Evolutionary conservation across 2,888 invertebrate genomes (phyloP).

Genomic region (Sphaeridia pumilis): DNA sequence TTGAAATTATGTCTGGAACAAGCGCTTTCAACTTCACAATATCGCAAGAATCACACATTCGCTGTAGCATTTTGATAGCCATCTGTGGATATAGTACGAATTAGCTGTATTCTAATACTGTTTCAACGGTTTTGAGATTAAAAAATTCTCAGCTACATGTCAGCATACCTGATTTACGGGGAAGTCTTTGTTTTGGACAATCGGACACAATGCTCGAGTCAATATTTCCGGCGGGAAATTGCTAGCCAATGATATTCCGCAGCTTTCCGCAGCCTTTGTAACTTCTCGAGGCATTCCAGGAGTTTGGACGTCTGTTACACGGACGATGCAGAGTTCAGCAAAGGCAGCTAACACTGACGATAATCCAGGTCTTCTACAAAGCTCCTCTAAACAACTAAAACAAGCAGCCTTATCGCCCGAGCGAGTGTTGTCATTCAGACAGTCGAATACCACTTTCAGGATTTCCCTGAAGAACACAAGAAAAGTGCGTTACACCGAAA

Average conservation of each 20-base stretch:
- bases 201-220: conserved; percentile 63
- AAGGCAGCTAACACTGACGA: conserved; percentile 30
- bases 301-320: conserved; percentile 35
- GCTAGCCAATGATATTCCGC: conserved; percentile 61
- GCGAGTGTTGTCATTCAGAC: conserved; percentile 24
- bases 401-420: conserved; percentile 31
- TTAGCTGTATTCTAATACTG: too few relatives aligned
- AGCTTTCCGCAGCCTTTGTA: conserved; percentile 62
- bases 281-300: conserved; percentile 33
- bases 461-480: conserved; percentile 26
- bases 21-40: conserved; percentile 29
- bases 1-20: conserved; percentile 31
- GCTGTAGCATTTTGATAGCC: conserved; percentile 36
- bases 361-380: conserved; percentile 29
- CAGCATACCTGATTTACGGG: conserved; percentile 63
- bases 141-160: too few relatives aligned
- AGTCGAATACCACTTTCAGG: conserved; percentile 35
- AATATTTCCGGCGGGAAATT: conserved; percentile 70
- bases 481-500: too few relatives aligned
- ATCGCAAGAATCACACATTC: conserved; percentile 34
- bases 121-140: too few relatives aligned
- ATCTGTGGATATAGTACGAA: conserved; percentile 36
- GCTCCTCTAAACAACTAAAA: conserved; percentile 32
- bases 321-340: conserved; percentile 34
- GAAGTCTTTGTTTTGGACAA: conserved; percentile 75